A percentile compares a stretch with the other conserved stretches of the same genome.
Conservation (phyloP, 2,113 vertebrate species). For the Psittacula cyanocephala region DNA sequence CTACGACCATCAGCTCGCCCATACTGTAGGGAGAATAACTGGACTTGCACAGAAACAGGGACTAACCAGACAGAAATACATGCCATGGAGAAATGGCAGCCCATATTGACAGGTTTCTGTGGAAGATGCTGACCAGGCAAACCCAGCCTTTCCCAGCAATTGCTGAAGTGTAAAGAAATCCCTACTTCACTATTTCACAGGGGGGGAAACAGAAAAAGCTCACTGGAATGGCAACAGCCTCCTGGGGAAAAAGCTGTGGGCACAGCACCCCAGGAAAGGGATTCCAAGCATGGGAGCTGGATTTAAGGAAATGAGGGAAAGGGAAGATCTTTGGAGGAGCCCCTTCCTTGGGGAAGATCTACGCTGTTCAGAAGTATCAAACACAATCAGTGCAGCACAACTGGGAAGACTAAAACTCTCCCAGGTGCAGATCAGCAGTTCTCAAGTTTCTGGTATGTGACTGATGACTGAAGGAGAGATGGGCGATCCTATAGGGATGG, state of each 20-base stretch:
- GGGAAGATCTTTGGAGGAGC: neutral
- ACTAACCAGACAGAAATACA: neutral
- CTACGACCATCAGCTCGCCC: too few species aligned
- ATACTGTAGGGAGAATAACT: neutral
- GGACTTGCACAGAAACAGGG: neutral
- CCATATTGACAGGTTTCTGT: neutral
- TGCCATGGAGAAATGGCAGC: accelerated
- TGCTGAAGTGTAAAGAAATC: neutral
- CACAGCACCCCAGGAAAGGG: neutral
- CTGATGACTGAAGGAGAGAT: neutral
- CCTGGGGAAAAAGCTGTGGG: neutral
- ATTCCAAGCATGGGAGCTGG: neutral
- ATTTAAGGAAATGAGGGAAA: neutral
- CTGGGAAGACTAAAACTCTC: neutral
- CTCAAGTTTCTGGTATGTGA: neutral
- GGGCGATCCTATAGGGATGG: neutral
- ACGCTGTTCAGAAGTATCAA: neutral
- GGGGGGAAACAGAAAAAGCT: neutral
- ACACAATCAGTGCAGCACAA: neutral
- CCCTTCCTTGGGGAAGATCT: neutral
- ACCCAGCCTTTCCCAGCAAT: neutral
- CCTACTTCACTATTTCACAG: neutral
- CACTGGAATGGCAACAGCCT: neutral
- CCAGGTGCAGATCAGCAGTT: neutral
- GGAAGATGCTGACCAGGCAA: neutral